phyloP scores from a whole-genome alignment of 2,113 vertebrate species.

The Trichechus manatus region DNA sequence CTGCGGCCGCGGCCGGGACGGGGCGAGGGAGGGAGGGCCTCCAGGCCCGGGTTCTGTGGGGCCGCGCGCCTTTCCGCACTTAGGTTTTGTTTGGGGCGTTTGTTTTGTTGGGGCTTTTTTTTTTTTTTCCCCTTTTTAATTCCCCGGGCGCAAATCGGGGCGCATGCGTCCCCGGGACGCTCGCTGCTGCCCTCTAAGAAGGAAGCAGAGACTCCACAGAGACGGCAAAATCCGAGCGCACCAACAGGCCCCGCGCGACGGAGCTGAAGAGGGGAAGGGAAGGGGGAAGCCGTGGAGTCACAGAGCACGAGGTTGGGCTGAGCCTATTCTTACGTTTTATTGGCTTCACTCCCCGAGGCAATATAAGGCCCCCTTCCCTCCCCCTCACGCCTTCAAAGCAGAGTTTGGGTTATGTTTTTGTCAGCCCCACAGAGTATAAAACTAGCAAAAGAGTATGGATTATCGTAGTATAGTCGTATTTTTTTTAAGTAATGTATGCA shows the following conservation, averaged over 20 bases:
- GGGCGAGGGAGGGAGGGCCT: conserved; percentile 8
- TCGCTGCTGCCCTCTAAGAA: conserved; percentile 78
- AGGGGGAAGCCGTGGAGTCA: not conserved
- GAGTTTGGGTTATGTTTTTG: not conserved
- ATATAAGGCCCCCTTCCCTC: not conserved
- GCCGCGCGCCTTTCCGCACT: not conserved
- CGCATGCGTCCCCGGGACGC: conserved; percentile 78
- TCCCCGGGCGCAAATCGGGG: conserved; percentile 60
- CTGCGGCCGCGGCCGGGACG: not conserved
- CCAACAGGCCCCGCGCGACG: rapidly evolving
- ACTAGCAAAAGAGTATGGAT: not conserved
- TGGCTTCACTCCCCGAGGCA: conserved; percentile 13
- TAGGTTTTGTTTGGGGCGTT: conserved; percentile 31
- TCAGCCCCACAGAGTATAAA: not conserved
- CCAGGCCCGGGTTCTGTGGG: not conserved
- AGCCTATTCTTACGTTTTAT: not conserved
- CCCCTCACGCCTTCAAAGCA: not conserved
- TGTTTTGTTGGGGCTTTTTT: not conserved
- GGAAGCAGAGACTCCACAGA: conserved; percentile 48
- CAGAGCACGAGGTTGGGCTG: not conserved
- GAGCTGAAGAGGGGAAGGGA: not conserved
- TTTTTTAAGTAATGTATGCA: not conserved
- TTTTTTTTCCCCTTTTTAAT: conserved; percentile 36
- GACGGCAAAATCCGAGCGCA: not conserved
- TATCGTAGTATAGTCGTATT: not conserved